Base-by-base conservation (phyloP, 2,797 vertebrate genomes). In the Odontamblyopus rebecca region DNA sequence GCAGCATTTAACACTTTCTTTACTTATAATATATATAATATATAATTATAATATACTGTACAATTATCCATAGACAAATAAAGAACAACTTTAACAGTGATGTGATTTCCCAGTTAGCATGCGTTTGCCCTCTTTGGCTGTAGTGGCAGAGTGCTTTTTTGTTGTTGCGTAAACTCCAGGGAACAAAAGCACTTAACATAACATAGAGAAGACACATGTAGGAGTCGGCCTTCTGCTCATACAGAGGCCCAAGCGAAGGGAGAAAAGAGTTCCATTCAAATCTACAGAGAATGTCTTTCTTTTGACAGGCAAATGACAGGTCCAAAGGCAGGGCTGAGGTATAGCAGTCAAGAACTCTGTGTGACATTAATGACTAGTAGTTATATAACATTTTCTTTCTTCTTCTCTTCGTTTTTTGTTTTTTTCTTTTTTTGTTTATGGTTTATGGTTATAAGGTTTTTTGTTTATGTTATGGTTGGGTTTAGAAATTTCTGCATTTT, bases 141-240 rank as follows among this genome's bases (percentile, higher is more conserved):
- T 69, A 75, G 76, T 68, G 70, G 70, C 35, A 76, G 80, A 61
- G 65, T 69, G 82, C 82, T 65, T 61, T 41, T 82, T 68, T 84
- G 66, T 68, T 70, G 77, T 69, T 76, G 65, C 56, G 19, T 77
- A 82, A 84, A 76, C 88, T 86, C 86, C 57, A 56, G 82, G 83
- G 85, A 87, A 72, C 76, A 82, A 84, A 89, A 80, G 84, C 85
- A 89, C 86, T 90, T 89, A 85, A 89, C 86, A 86, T 86, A 90
- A 89, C 86, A 81, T 71, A 82, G 84, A 78, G 68, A 68, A 61
- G 77, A 85, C 81, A 85, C 81, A 72, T 80, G 85, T 89, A 83
- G 81, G 85, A 82, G 68, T 9, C 23, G 64, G 23, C 27, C 75
- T 76, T 80, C 82, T 73, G 75, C 77, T 63, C 81, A 70, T 69